Percentiles rank a stretch among this genome's conserved stretches.
These are phyloP conservation scores for Platichthys flesus DNA, from an alignment of 2,113 vertebrate species.

Conservation along the genomic window DNA sequence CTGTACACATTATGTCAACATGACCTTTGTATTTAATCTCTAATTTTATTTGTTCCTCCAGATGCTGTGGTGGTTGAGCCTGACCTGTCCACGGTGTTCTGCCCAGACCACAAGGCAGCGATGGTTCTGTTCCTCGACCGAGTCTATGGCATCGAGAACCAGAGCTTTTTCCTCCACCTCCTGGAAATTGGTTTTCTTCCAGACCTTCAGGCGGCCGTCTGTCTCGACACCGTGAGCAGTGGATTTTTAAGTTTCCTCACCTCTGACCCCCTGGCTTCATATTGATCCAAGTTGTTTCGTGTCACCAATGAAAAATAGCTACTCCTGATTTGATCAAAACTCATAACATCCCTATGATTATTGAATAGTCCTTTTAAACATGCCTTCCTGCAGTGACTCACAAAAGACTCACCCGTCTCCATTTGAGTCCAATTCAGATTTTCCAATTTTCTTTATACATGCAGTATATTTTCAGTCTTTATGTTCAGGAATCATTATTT, in stretches of 20 bases:
- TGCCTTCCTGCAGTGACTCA: background rate
- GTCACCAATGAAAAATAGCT: background rate
- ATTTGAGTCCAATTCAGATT: background rate
- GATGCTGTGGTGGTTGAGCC: constrained; percentile 91
- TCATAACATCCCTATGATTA: background rate
- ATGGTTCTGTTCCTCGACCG: constrained; percentile 98
- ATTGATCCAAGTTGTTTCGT: background rate
- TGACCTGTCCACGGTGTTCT: constrained; percentile 93
- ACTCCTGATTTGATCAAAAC: background rate
- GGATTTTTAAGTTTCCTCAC: constrained; percentile 8
- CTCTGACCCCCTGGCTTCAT: constrained; percentile 1
- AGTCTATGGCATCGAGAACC: constrained; percentile 92
- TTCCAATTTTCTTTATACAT: background rate
- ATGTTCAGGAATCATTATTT: background rate
- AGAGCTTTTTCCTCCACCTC: constrained; percentile 90
- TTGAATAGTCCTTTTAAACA: background rate
- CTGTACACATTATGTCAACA: background rate
- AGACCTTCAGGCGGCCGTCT: constrained; percentile 93
- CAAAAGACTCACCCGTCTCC: background rate
- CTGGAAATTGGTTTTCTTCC: constrained; percentile 94
- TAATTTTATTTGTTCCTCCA: constrained; percentile 67
- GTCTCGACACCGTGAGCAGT: constrained; percentile 89
- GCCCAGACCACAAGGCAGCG: constrained; percentile 97
- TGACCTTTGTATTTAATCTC: constrained; percentile 4
- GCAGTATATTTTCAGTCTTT: background rate